These are phyloP conservation scores for Allygus modestus DNA, from an alignment of 2,888 invertebrate species.

Conservation along the genomic window DNA sequence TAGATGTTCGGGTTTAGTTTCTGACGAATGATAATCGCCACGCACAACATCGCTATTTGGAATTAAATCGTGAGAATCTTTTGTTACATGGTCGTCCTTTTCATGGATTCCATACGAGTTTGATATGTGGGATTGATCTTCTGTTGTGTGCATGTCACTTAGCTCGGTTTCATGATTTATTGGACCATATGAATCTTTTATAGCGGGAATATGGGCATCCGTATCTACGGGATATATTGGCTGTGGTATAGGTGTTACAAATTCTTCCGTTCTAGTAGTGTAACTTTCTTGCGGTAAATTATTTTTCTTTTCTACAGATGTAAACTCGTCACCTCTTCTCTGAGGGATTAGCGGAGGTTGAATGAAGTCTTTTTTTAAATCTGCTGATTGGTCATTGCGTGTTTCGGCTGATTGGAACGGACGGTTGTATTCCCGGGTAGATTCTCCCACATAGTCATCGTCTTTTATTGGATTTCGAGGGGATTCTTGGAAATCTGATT, in stretches of 20 bases:
- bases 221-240: not conserved
- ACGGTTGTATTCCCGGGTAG: not conserved
- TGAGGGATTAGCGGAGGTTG: not conserved
- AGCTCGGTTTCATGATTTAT: not conserved
- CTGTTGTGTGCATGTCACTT: not conserved
- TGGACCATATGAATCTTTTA: not conserved
- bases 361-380: not conserved
- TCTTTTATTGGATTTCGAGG: not conserved
- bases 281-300: not conserved
- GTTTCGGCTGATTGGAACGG: not conserved
- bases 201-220: not conserved
- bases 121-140: not conserved
- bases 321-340: not conserved
- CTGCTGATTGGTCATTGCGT: not conserved
- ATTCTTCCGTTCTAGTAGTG: not conserved
- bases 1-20: not conserved
- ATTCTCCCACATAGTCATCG: not conserved
- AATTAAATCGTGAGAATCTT: not conserved
- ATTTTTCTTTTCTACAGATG: not conserved
- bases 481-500: not conserved
- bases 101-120: not conserved
- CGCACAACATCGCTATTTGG: not conserved
- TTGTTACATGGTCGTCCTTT: not conserved
- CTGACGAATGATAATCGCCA: not conserved
- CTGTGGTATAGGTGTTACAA: not conserved